Evolutionary conservation across 2,797 vertebrate species (phyloP).

Genomic region (Hypotaenidia philippensis): DNA sequence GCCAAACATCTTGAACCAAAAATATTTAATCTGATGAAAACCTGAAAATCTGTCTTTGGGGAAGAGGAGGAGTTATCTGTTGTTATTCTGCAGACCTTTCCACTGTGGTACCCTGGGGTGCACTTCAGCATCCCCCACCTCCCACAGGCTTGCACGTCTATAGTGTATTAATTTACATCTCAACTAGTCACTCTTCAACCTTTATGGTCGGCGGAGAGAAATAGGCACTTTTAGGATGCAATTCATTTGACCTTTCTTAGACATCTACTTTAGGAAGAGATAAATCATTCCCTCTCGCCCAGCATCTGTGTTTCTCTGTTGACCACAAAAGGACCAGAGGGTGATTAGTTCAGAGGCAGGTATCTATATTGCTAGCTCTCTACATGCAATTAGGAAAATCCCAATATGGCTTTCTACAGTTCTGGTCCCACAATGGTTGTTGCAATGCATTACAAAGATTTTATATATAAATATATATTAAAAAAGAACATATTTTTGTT

Average conservation of each 20-base stretch:
- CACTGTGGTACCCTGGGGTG: not conserved
- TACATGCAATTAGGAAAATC: not conserved
- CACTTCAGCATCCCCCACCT: not conserved
- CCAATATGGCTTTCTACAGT: not conserved
- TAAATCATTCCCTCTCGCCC: constrained; percentile 10
- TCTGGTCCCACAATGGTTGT: not conserved
- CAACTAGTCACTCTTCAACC: constrained; percentile 2
- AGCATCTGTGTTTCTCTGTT: not conserved
- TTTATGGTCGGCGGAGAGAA: constrained; percentile 33
- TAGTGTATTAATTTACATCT: constrained; percentile 33
- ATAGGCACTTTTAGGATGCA: constrained; percentile 22
- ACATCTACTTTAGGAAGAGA: constrained; percentile 31
- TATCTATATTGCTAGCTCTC: not conserved
- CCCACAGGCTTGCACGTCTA: not conserved
- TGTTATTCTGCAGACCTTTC: not conserved
- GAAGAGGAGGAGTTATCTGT: not conserved
- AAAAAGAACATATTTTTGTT: not conserved
- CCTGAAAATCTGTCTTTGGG: not conserved
- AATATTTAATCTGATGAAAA: not conserved
- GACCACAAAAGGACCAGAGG: not conserved
- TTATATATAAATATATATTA: not conserved
- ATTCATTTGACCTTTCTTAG: constrained; percentile 52
- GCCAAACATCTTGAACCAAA: not conserved
- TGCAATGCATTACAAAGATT: not conserved
- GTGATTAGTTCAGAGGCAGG: not conserved